Evolutionary conservation across 1,140 invertebrate genomes (phyloP).

Genomic region (Dreissena rostriformis): DNA sequence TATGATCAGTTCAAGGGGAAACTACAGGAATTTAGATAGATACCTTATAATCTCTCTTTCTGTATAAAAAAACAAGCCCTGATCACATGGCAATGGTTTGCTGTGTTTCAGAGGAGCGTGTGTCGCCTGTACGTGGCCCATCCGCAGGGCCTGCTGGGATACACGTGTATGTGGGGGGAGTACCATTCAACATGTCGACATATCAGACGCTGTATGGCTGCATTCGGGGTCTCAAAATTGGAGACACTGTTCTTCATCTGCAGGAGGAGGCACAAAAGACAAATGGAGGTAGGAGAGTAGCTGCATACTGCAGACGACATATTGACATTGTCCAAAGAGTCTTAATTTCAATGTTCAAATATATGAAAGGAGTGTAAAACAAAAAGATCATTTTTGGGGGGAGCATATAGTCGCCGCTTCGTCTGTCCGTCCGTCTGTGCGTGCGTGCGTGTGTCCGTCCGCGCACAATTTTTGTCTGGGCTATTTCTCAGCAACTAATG

Average conservation of each 20-base stretch:
- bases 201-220: constrained; percentile 85
- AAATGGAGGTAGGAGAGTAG: neutral
- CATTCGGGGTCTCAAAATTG: constrained; percentile 93
- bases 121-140: constrained; percentile 91
- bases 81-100: no score
- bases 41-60: no score
- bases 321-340: neutral
- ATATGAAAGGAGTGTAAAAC: neutral
- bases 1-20: no score
- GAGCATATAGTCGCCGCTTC: no score
- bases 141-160: constrained; percentile 85
- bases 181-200: constrained; percentile 87
- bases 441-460: no score
- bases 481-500: no score
- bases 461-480: no score
- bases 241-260: constrained; percentile 89
- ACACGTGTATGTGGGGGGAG: constrained; percentile 93
- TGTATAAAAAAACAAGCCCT: no score
- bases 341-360: neutral
- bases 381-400: no score
- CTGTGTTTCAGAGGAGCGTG: constrained; percentile 85
- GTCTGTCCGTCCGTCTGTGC: no score
- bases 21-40: no score
- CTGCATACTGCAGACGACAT: neutral
- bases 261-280: constrained; percentile 70